Conservation (phyloP, 2,888 invertebrate species). For the Acanthococcus lagerstroemiae region DNA sequence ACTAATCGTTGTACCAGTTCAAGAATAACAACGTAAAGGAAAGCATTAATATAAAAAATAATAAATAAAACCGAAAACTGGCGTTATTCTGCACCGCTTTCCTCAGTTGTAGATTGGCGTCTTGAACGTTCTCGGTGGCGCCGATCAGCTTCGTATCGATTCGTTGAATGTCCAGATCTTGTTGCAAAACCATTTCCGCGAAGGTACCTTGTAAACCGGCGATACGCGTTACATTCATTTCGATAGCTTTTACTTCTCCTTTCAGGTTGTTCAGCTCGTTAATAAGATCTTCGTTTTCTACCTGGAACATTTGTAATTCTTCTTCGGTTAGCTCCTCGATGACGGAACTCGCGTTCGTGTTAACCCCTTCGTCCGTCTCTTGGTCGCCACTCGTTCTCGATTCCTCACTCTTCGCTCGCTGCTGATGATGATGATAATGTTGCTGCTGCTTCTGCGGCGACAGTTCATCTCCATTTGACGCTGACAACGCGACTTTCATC, state of each 20-base stretch:
- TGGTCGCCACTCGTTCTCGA: neutral
- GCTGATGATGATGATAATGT: too few species aligned
- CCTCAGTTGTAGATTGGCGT: constrained; percentile 93
- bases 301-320: constrained; percentile 85
- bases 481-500: constrained; percentile 43
- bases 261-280: constrained; percentile 79
- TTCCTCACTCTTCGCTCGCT: constrained; percentile 6
- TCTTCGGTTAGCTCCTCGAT: constrained; percentile 63
- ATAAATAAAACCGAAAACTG: constrained; percentile 82
- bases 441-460: too few species aligned
- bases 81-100: constrained; percentile 96
- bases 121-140: constrained; percentile 88
- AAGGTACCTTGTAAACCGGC: constrained; percentile 91
- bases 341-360: neutral
- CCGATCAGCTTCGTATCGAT: constrained; percentile 81
- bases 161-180: constrained; percentile 85
- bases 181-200: constrained; percentile 88
- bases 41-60: constrained; percentile 91
- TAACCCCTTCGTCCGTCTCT: constrained; percentile 13
- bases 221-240: constrained; percentile 88
- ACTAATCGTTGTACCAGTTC: constrained; percentile 93
- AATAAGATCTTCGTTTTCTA: constrained; percentile 77
- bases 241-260: constrained; percentile 75
- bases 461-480: constrained; percentile 7
- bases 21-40: constrained; percentile 91